Base-by-base conservation (phyloP, 2,113 vertebrate species). In the Poecilia latipinna region DNA sequence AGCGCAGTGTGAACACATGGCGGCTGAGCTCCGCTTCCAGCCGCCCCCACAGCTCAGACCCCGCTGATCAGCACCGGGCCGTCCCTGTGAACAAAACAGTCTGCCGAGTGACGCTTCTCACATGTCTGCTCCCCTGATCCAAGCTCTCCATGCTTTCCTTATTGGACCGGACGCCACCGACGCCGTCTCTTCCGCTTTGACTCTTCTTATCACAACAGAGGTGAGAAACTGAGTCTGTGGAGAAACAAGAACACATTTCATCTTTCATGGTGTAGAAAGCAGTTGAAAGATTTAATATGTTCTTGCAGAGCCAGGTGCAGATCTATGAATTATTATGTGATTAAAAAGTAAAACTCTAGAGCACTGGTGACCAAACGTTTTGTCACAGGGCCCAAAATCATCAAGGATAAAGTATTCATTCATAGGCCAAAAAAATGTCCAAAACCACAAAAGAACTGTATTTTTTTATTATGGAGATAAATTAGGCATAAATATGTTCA, bases 71-170 rank as follows among this genome's bases (percentile, higher is more conserved):
- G 80, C 82, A 86, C 78, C 83, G 86, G 76, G 75, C 64, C 74
- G 72, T 84, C 77, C 79, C 88, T 73, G 73, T 67, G 75, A 82
- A 19, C 0, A 8, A 39, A 65, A 78, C 84, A 42, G 75, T 48
- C 67, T 29, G 88, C 75, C 70, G 54, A 85, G 80, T 89, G 90
- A 90, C 91, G 83, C 86, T 74, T 87, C 84, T 88, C 89, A 89
- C 79, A 79, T 85, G 88, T 90, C 79, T 70, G 78, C 78, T 68
- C 80, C 76, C 69, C 4, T 82, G 80, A 78, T 84, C 79, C 29
- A 10, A 48, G 54, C 90, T 69, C 88, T 65, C 77, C 78, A 62
- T 24, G 87, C 63, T 70, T 60, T 65, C n/a, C 70, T 75, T 79
- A 70, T 71, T 65, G 65, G 64, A 61, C 66, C 75, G 83, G 84